Base-by-base conservation (phyloP, 2,797 vertebrate genomes). In the Rhodeus uyekii region DNA sequence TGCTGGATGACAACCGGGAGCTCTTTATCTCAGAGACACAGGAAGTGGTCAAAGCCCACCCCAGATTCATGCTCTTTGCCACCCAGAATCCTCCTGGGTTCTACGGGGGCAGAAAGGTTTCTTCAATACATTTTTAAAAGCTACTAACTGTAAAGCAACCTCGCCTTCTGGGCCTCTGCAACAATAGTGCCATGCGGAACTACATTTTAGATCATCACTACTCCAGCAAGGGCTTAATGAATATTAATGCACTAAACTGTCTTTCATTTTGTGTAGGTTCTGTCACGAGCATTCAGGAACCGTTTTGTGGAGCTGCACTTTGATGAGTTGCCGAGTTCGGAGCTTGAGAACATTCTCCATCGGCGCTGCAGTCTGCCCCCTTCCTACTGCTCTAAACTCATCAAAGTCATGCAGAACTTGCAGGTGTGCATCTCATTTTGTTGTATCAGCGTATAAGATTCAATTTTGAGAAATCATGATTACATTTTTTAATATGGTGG, bases 221-320 rank as follows among this genome's bases (percentile, higher is more conserved):
- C 14, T 44, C 14, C 27, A 27, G n/a, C 2, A 44, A 29, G 8
- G 24, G 24, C 67, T 44, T 1, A n/a, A 60, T 60, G 55, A 63
- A 46, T 42, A 24, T 9, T 0, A 65, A 3, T 2, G 4, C 32
- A 10, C 34, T 38, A 16, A 38, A 10, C 2, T 27, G 19, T 34
- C 4, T 46, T 55, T 32, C 3, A 7, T 9, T 19, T 18, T 5
- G 86, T 79, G 48, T 86, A 99, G 98, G 94, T 98, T 64, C 94
- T 99, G 84, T 99, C 98, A 69, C 94, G 97, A 90, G 98, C 98
- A 16, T 99, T 99, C 90, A 96, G 97, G 86, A 99, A 99, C 89
- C 96, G 98, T 80, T 99, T 99, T 88, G 97, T 99, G 84, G 98
- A 99, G 87, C 90, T 99, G 36, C 98, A 99, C 92, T 99, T 98